A percentile compares a stretch with the other conserved stretches of the same genome.
These are phyloP conservation scores for Crematogaster levior DNA, from an alignment of 2,888 invertebrate species.

Conservation along the genomic window DNA sequence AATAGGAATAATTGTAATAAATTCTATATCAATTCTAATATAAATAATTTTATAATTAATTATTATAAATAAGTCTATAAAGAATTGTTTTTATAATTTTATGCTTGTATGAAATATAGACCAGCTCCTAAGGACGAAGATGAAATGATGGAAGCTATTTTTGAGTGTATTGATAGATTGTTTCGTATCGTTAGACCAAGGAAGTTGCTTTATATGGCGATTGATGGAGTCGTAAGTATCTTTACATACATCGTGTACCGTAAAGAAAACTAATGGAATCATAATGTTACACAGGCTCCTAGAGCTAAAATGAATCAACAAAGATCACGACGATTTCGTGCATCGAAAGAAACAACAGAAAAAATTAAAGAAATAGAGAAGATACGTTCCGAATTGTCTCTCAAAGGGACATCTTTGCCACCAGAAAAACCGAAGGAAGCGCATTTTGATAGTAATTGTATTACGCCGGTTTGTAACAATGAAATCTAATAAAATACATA, in stretches of 20 bases:
- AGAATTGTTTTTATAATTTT: neutral
- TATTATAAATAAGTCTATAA: neutral
- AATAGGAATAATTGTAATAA: neutral
- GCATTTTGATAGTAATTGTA: slow-evolving; percentile 99
- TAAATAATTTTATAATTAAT: neutral
- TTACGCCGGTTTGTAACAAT: slow-evolving; percentile 91
- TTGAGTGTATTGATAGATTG: slow-evolving; percentile 98
- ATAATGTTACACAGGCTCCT: slow-evolving; percentile 90
- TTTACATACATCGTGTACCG: neutral
- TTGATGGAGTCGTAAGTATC: slow-evolving; percentile 96
- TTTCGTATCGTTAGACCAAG: slow-evolving; percentile 97
- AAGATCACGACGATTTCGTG: slow-evolving; percentile 97
- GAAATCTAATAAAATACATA: neutral
- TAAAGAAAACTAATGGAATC: neutral
- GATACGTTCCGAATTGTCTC: slow-evolving; percentile 90
- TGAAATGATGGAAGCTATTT: slow-evolving; percentile 99
- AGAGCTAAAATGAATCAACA: slow-evolving; percentile 99
- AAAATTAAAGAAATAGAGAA: slow-evolving; percentile 94
- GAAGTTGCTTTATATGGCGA: slow-evolving; percentile 99
- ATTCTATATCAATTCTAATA: neutral
- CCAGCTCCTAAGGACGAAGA: slow-evolving; percentile 99
- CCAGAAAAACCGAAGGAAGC: slow-evolving; percentile 96
- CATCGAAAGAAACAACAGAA: slow-evolving; percentile 97
- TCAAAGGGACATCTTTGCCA: slow-evolving; percentile 92
- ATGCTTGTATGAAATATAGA: slow-evolving; percentile 79